Evolutionary conservation across 2,113 vertebrate genomes (phyloP).

Genomic region (Anarrhichthys ocellatus): DNA sequence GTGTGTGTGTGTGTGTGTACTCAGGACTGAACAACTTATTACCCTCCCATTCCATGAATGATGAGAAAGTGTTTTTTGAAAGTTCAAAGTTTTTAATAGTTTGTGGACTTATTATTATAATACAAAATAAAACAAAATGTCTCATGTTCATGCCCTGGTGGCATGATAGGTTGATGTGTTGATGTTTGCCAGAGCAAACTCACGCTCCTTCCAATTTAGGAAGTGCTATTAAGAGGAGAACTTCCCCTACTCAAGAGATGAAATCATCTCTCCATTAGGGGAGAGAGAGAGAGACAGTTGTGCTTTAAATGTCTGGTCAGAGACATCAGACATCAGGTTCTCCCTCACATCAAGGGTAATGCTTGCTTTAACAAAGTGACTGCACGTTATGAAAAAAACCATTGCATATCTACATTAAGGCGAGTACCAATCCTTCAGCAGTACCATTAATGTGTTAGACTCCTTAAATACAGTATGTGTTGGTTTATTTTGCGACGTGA

Average conservation of each 20-base stretch:
- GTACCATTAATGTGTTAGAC: neutral
- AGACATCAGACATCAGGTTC: conserved; percentile 17
- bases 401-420: conserved; percentile 21
- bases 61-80: conserved; percentile 7
- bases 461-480: neutral
- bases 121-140: neutral
- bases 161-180: neutral
- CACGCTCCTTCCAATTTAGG: conserved; percentile 24
- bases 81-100: neutral
- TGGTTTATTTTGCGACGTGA: neutral
- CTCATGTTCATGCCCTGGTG: neutral
- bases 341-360: conserved; percentile 7
- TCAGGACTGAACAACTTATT: conserved; percentile 8
- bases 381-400: neutral
- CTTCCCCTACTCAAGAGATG: conserved; percentile 59
- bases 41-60: conserved; percentile 10
- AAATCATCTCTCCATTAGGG: conserved; percentile 40
- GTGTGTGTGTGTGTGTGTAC: neutral
- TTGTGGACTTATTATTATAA: neutral
- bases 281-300: neutral
- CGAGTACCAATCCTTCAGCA: neutral
- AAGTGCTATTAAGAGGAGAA: conserved; percentile 48
- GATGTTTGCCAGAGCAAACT: conserved; percentile 3
- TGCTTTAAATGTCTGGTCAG: conserved; percentile 21
- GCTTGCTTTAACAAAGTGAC: conserved; percentile 23